A percentile compares a stretch with the other conserved stretches of the same genome.
These are phyloP conservation scores for Lasioglossum leucozonium DNA, from an alignment of 2,888 invertebrate genomes.

Conservation along the genomic window DNA sequence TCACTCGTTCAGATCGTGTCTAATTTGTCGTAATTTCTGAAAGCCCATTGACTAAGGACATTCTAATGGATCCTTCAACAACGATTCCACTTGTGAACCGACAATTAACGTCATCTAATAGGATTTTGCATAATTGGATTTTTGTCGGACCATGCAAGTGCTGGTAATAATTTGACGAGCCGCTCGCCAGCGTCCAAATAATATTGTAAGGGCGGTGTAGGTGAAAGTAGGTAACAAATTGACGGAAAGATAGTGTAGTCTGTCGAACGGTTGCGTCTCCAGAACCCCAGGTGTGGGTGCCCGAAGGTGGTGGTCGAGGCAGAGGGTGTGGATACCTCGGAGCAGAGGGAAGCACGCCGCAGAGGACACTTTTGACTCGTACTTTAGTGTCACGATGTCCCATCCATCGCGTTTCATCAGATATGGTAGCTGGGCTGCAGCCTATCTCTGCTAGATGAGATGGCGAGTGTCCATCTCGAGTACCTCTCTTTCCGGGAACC, in stretches of 20 bases:
- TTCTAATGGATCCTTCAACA: too few relatives aligned
- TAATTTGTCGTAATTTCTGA: background rate
- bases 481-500: slow-evolving; percentile 79
- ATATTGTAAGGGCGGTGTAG: slow-evolving; percentile 9
- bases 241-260: slow-evolving; percentile 43
- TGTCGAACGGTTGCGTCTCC: slow-evolving; percentile 16
- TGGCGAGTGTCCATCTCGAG: slow-evolving; percentile 74
- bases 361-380: slow-evolving; percentile 75
- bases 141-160: too few relatives aligned
- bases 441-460: slow-evolving; percentile 79
- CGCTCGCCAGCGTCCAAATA: background rate
- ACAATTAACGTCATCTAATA: too few relatives aligned
- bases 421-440: slow-evolving; percentile 75
- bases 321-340: slow-evolving; percentile 31
- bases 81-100: too few relatives aligned
- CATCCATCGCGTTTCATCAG: slow-evolving; percentile 77
- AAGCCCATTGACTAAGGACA: too few relatives aligned
- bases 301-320: slow-evolving; percentile 46
- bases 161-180: background rate
- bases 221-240: slow-evolving; percentile 49
- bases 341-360: slow-evolving; percentile 52
- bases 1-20: too few relatives aligned
- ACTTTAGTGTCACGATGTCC: slow-evolving; percentile 75
- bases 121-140: too few relatives aligned
- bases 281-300: slow-evolving; percentile 43